Evolutionary conservation across 2,888 invertebrate genomes (phyloP).

Genomic region (Yponomeuta evonymella): DNA sequence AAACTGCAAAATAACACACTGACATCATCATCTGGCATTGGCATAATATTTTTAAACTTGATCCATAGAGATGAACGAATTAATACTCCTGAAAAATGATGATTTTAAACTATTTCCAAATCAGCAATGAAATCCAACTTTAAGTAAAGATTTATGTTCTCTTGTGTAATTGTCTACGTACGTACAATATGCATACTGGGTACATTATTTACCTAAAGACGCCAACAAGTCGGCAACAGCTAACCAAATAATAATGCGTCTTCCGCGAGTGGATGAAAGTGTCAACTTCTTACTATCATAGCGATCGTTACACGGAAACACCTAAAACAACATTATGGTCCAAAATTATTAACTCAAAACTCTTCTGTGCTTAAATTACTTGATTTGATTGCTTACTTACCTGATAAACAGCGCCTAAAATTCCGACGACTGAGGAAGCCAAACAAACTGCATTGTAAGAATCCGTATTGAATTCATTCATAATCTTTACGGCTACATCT

Average conservation of each 20-base stretch:
- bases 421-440: slow-evolving; percentile 83
- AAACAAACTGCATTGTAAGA: slow-evolving; percentile 85
- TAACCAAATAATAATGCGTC: slow-evolving; percentile 85
- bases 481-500: slow-evolving; percentile 79
- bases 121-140: too few species aligned
- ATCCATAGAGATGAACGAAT: slow-evolving; percentile 82
- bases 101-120: too few species aligned
- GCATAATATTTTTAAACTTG: slow-evolving; percentile 80
- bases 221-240: slow-evolving; percentile 87
- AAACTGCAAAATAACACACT: slow-evolving; percentile 84
- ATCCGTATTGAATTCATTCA: slow-evolving; percentile 84
- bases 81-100: slow-evolving; percentile 33
- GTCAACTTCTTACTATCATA: slow-evolving; percentile 71
- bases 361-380: background rate
- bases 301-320: slow-evolving; percentile 77
- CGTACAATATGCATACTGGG: too few species aligned
- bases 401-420: slow-evolving; percentile 86
- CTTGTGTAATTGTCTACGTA: too few species aligned
- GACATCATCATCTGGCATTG: slow-evolving; percentile 78
- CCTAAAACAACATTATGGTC: slow-evolving; percentile 49
- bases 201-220: slow-evolving; percentile 77
- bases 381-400: slow-evolving; percentile 55
- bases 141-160: too few species aligned
- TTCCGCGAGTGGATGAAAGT: slow-evolving; percentile 78
- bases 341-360: background rate